These are phyloP conservation scores for Choristoneura rosaceana DNA, from an alignment of 2,888 invertebrate genomes.

Conservation along the genomic window DNA sequence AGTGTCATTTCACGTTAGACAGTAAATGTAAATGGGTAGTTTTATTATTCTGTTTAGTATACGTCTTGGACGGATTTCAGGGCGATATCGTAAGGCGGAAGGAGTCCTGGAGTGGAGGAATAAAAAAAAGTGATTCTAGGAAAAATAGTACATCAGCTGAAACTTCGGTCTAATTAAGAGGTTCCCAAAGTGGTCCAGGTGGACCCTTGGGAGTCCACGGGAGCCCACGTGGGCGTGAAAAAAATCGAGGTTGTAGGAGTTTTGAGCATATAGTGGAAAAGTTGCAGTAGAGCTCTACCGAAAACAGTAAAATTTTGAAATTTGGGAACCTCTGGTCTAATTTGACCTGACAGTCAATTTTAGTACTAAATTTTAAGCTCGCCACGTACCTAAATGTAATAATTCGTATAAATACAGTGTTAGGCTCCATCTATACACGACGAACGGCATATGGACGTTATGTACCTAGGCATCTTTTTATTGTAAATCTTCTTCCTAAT, in stretches of 20 bases:
- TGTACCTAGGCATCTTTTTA: conserved; percentile 10
- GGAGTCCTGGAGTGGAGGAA: conserved; percentile 78
- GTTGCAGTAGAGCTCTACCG: too few species aligned
- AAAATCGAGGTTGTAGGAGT: too few species aligned
- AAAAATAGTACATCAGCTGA: conserved; percentile 77
- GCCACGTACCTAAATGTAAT: neutral
- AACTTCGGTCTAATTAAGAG: conserved; percentile 75
- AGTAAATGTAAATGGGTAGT: neutral
- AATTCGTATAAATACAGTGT: neutral
- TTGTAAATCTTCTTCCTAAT: neutral
- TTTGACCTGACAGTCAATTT: conserved; percentile 28
- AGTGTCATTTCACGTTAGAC: neutral
- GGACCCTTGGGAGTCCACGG: too few species aligned
- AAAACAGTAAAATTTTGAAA: too few species aligned
- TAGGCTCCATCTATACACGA: conserved; percentile 39
- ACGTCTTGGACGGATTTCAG: conserved; percentile 67
- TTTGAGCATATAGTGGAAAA: too few species aligned
- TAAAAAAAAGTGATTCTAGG: conserved; percentile 70
- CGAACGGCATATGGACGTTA: conserved; percentile 6
- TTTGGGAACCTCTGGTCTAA: conserved; percentile 80
- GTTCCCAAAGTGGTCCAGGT: too few species aligned
- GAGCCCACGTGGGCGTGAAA: too few species aligned
- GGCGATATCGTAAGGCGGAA: conserved; percentile 76
- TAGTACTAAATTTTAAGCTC: conserved; percentile 2
- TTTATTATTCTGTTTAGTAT: conserved; percentile 8